Evolutionary conservation across 2,797 vertebrate genomes (phyloP).

Genomic region (Pangasius djambal): DNA sequence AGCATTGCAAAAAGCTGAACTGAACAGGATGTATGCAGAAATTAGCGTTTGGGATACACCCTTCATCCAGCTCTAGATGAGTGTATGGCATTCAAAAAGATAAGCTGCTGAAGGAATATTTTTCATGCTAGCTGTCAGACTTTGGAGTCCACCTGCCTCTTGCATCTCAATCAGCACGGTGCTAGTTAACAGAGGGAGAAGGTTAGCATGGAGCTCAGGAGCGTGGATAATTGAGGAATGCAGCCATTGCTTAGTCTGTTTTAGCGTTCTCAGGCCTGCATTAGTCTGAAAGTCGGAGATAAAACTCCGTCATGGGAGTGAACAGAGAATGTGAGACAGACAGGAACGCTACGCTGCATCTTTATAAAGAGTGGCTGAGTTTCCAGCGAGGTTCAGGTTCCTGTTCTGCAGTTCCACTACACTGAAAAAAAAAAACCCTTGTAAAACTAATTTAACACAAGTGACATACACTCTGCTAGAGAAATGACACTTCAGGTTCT

Average conservation of each 20-base stretch:
- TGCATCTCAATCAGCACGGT: slow-evolving; percentile 45
- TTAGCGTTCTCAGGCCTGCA: slow-evolving; percentile 62
- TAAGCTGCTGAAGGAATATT: background rate
- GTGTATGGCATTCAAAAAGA: too few species aligned
- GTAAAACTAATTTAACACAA: background rate
- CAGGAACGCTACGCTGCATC: background rate
- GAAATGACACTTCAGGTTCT: background rate
- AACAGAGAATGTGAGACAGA: slow-evolving; percentile 25
- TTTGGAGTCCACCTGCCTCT: slow-evolving; percentile 45
- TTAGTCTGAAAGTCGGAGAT: slow-evolving; percentile 55
- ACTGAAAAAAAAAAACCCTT: background rate
- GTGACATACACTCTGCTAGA: too few species aligned
- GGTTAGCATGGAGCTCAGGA: slow-evolving; percentile 56
- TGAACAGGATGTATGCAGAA: background rate
- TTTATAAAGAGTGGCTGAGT: background rate
- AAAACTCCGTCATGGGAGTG: slow-evolving; percentile 32
- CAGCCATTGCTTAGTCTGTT: slow-evolving; percentile 57
- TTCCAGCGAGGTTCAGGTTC: background rate
- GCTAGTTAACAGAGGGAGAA: slow-evolving; percentile 7
- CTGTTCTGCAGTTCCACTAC: background rate
- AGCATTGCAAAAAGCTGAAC: background rate
- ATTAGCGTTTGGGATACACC: too few species aligned
- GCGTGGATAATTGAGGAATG: slow-evolving; percentile 66
- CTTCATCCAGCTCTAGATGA: too few species aligned
- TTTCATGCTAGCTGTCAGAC: slow-evolving; percentile 11